Percentiles rank a stretch among this genome's conserved stretches.
phyloP scores from a whole-genome alignment of 2,797 vertebrate species.

The Capromys pilorides region DNA sequence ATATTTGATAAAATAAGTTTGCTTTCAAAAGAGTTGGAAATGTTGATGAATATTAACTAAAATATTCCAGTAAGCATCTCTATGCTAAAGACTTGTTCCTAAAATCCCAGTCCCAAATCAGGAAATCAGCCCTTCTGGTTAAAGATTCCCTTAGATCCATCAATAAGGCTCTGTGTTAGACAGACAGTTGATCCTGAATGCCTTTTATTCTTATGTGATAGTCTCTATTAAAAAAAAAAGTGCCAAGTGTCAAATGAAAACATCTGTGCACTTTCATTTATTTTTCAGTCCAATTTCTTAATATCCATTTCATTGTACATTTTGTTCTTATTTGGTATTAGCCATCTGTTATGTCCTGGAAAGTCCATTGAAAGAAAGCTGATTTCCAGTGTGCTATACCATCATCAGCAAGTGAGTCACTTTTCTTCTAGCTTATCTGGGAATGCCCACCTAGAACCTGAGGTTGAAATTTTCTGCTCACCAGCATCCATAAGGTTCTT shows the following conservation, averaged over 20 bases:
- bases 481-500: background rate
- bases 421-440: background rate
- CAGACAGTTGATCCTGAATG: background rate
- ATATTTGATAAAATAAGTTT: background rate
- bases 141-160: background rate
- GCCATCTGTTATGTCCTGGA: background rate
- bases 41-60: background rate
- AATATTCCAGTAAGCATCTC: background rate
- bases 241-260: background rate
- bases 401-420: background rate
- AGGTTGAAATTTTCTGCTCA: background rate
- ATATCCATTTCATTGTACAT: background rate
- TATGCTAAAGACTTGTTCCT: background rate
- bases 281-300: background rate
- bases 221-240: background rate
- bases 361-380: background rate
- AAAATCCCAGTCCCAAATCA: background rate
- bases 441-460: background rate
- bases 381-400: background rate
- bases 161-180: background rate
- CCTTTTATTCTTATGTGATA: background rate
- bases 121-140: background rate
- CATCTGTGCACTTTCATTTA: background rate
- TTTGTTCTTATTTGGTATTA: constrained; percentile 7
- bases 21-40: background rate